Base-by-base conservation (phyloP, 2,797 vertebrate genomes). In the Gephyroberyx darwinii region DNA sequence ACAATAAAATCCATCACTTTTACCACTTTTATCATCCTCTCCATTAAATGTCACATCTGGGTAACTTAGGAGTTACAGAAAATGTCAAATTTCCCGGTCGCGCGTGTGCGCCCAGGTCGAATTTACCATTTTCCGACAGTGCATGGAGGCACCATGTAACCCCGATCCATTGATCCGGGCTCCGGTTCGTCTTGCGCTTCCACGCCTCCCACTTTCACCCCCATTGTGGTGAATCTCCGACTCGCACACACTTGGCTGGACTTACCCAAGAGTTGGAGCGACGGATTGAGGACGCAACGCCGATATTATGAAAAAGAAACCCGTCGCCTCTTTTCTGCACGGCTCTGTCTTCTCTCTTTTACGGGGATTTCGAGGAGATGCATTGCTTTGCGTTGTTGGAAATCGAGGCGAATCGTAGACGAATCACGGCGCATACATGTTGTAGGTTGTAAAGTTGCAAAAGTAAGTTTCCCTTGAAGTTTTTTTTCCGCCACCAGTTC, bases 211-310 rank as follows among this genome's bases (percentile, higher is more conserved):
- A 82, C 92, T 92, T 91, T 92, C 91, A 87, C 90, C 90, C 84
- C 92, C 89, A 92, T 93, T 93, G 94, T 94, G 93, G 92, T 86
- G 90, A 88, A 84, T 90, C 93, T 93, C 85, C 80, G 86, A 84
- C 86, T 91, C 83, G 53, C 89, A 86, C 88, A 85, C 88, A 86
- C 82, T 83, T 84, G 75, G 75, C 86, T 70, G 85, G 85, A 90
- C 89, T 88, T 88, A 13, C 63, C 75, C 68, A 87, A 87, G 91
- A 92, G 91, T 92, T 92, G 77, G 62, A 77, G 71, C 66, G 78
- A 69, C 69, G 10, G 71, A 8, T 66, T 47, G 71, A 75, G 67
- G 80, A 81, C 79, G 69, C 50, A 62, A 54, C 74, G 13, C 62
- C 65, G 69, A 63, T 57, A 60, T 39, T 47, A 26, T 2, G 60